These are phyloP conservation scores for Sebastes jordani DNA, from an alignment of 2,797 vertebrate genomes.

Conservation along the genomic window DNA sequence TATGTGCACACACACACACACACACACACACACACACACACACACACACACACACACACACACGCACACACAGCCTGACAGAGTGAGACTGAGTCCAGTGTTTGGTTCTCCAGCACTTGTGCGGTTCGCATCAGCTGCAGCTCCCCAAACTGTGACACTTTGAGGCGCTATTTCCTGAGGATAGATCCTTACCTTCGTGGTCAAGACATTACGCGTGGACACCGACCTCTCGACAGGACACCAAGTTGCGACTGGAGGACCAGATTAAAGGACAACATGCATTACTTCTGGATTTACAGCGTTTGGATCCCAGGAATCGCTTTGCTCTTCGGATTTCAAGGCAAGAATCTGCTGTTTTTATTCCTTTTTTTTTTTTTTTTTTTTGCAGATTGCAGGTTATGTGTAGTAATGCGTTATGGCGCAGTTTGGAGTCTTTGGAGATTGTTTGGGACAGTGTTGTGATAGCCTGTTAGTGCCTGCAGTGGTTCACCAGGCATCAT, in stretches of 20 bases:
- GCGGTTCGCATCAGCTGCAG: not conserved
- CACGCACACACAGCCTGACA: not conserved
- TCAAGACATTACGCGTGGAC: slow-evolving; percentile 19
- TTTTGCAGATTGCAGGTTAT: no score
- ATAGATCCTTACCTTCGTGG: slow-evolving; percentile 19
- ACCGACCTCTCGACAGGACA: slow-evolving; percentile 14
- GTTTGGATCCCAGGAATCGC: slow-evolving; percentile 59
- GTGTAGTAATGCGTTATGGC: not conserved
- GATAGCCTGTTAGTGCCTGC: not conserved
- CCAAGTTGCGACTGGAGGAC: slow-evolving; percentile 36
- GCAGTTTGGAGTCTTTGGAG: slow-evolving; percentile 10
- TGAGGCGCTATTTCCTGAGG: slow-evolving; percentile 4
- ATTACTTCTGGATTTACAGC: slow-evolving; percentile 67
- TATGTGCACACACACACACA: not conserved
- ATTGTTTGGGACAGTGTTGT: slow-evolving; percentile 13
- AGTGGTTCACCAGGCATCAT: not conserved
- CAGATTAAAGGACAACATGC: slow-evolving; percentile 49
- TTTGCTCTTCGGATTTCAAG: slow-evolving; percentile 70
- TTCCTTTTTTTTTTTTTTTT: not conserved
- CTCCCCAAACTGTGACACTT: slow-evolving; percentile 6
- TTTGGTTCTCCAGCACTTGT: slow-evolving; percentile 27
- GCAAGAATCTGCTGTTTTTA: slow-evolving; percentile 25
- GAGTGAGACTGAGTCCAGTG: slow-evolving; percentile 1
- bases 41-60: no score
- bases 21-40: not conserved